Evolutionary conservation across 2,113 vertebrate genomes (phyloP).

Genomic region (Diadophis punctatus): DNA sequence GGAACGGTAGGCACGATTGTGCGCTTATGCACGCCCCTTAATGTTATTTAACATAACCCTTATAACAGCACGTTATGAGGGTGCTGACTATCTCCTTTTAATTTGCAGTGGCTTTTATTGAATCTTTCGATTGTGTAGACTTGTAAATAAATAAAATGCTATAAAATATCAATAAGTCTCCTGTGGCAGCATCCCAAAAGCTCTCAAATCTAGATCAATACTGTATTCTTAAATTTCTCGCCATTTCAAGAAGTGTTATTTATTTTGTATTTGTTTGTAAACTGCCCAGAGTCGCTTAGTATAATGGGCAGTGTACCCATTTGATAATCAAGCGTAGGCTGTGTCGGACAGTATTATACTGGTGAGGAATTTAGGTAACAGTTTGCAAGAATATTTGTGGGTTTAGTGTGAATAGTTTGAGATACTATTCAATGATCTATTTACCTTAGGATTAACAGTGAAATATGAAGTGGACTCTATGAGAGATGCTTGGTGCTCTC

Average conservation of each 20-base stretch:
- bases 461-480: background rate
- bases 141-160: background rate
- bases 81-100: background rate
- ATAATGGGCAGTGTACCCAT: background rate
- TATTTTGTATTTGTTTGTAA: background rate
- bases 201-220: background rate
- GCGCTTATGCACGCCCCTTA: too few relatives aligned
- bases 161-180: background rate
- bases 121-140: background rate
- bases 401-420: background rate
- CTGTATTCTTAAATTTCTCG: background rate
- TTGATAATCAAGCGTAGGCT: background rate
- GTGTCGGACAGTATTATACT: background rate
- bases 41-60: too few relatives aligned
- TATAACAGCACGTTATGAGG: too few relatives aligned
- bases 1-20: too few relatives aligned
- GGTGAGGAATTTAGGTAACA: background rate
- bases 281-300: background rate
- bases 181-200: background rate
- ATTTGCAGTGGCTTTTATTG: background rate
- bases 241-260: background rate
- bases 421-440: background rate
- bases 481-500: background rate
- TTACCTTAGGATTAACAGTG: background rate
- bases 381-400: background rate